Base-by-base conservation (phyloP, 2,797 vertebrate genomes). In the Dendrocincla tyrannina region DNA sequence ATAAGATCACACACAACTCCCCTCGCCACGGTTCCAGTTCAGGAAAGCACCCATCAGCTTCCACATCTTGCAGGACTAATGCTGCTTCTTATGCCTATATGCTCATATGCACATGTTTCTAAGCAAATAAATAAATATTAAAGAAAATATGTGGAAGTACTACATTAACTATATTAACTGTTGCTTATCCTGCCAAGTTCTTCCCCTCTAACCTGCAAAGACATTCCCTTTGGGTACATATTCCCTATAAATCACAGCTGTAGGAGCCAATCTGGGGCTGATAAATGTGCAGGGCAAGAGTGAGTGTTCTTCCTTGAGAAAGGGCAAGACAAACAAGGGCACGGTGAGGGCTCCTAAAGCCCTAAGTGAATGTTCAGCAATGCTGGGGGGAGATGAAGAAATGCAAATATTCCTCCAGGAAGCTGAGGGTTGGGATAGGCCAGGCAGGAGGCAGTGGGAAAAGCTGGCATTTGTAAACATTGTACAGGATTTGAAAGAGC, bases 111-210 rank as follows among this genome's bases (percentile, higher is more conserved):
- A 55, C 3, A 1, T 4, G 7, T 25, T 2, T 10, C 1, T 17
- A 7, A 41, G 41, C 18, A 18, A 5, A 7, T 17, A 22, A 1
- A 37, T 11, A 27, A 1, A 14, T 13, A 28, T 17, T 20, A 10
- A 17, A 23, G 19, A n/a, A 60, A 64, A 25, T 14, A 5, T 9
- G 17, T 42, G 24, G 22, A 74, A 47, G 13, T 13, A 27, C 39
- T 49, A 35, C 35, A 17, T 75, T 94, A 91, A 78, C 59, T 66
- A 39, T n/a, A 17, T 72, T 94, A 91, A 78, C 66, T 66, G 70
- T 33, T 79, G 25, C 33, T 84, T 58, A 41, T 9, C 49, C 70
- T 41, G 53, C 64, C 53, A 91, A 72, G 37, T 42, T 67, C 55
- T 83, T 73, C 67, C 62, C 17, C 41, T 13, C 62, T 62, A 80